Base-by-base conservation (phyloP, 2,797 vertebrate genomes). In the Phoeniculus purpureus region DNA sequence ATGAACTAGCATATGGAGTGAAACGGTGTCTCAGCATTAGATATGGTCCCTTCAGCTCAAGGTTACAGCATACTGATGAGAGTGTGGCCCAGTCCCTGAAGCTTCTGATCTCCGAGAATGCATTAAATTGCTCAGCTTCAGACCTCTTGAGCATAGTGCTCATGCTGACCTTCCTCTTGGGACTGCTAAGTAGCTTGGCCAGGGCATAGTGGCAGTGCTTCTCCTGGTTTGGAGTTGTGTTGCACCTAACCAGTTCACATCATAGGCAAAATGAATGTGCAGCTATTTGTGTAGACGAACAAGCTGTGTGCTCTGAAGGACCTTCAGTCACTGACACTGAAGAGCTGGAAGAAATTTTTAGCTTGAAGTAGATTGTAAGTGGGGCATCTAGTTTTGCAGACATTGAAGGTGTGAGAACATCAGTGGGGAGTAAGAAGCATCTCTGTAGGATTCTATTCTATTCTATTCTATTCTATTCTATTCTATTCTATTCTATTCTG, bases 1-100 rank as follows among this genome's bases (percentile, higher is more conserved):
- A 96, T 93, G 92, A 95, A 90, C 83, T 88, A 62, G 92, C 89
- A 91, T 95, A 92, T 94, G 92, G 94, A 96, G 51, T 71, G 89
- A 90, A 90, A 77, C 66, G 65, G 82, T 83, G 71, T 87, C 87
- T 88, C 81, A 71, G 85, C 68, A 45, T 90, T 91, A 91, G 94
- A 45, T 72, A 40, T 56, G 88, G 87, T 90, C 83, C 58, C 65
- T 91, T 95, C 90, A 77, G 68, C 87, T 91, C 78, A 82, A 79
- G 89, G 83, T 86, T 94, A 73, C n/a, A 40, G 67, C 50, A 31
- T 64, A 9, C 47, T 88, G 89, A 40, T 55, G 47, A 71, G 66
- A 87, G 17, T 0, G 0, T 27, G 11, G 48, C 61, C 51, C 54
- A 50, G 78, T 91, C 51, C 25, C 67, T 67, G 75, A 60, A 64